phyloP scores from a whole-genome alignment of 2,113 vertebrate species.

The Elephas maximus region DNA sequence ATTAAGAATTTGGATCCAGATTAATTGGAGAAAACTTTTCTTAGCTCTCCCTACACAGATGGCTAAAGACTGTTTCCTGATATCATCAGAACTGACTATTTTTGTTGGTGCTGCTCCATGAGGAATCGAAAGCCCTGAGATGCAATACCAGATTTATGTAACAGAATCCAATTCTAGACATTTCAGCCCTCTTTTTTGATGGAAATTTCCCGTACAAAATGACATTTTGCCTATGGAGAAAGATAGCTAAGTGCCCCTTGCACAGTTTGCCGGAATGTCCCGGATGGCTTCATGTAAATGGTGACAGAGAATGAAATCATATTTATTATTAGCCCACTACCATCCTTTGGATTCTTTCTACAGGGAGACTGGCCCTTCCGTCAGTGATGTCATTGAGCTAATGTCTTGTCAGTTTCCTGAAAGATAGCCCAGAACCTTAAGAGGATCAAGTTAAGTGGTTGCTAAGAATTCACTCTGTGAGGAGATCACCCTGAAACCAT shows the following conservation, averaged over 20 bases:
- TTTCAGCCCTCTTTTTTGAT: neutral
- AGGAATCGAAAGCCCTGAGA: neutral
- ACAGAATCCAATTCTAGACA: neutral
- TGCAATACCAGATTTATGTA: neutral
- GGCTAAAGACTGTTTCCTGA: constrained; percentile 27
- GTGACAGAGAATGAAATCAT: neutral
- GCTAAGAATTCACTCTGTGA: neutral
- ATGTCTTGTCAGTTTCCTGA: neutral
- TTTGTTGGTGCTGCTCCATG: neutral
- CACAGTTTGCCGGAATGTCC: neutral
- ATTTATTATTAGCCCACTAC: neutral
- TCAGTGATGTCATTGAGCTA: neutral
- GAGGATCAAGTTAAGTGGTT: neutral
- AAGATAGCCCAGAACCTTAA: neutral
- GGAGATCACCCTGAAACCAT: neutral
- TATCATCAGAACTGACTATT: neutral
- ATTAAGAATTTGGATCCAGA: constrained; percentile 38
- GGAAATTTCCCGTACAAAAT: neutral
- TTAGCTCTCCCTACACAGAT: neutral
- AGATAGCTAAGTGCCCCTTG: neutral
- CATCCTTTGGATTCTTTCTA: neutral
- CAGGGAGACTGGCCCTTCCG: neutral
- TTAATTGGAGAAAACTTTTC: neutral
- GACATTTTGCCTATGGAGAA: neutral
- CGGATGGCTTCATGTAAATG: neutral